A percentile compares a stretch with the other conserved stretches of the same genome.
Evolutionary conservation across 2,797 vertebrate species (phyloP).

Genomic region (Astyanax mexicanus): DNA sequence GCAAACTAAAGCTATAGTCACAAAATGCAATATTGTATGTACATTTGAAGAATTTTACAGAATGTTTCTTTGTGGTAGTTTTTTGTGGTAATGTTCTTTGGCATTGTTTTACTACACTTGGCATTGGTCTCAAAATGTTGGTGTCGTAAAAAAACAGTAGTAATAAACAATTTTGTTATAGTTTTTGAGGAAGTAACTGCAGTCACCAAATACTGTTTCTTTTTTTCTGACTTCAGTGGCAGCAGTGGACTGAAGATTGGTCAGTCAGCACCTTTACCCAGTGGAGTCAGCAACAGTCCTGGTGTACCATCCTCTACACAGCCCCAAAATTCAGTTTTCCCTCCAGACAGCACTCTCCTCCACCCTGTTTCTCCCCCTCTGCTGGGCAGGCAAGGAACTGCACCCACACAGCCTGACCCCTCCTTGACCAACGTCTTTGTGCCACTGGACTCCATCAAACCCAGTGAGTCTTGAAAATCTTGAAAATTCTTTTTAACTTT

Average conservation of each 20-base stretch:
- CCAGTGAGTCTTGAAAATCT: conserved; percentile 84
- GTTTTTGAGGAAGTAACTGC: background rate
- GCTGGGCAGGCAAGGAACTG: conserved; percentile 76
- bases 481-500: too few species aligned
- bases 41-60: too few species aligned
- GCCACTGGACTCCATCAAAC: conserved; percentile 89
- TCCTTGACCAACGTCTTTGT: conserved; percentile 88
- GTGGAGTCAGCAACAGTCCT: conserved; percentile 49
- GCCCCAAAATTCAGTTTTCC: conserved; percentile 28
- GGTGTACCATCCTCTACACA: conserved; percentile 38
- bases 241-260: conserved; percentile 61
- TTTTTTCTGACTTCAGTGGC: conserved; percentile 68
- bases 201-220: background rate
- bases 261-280: conserved; percentile 43
- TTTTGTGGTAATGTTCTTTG: too few species aligned
- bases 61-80: too few species aligned
- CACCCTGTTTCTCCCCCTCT: conserved; percentile 75
- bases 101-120: too few species aligned
- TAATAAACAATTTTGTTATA: too few species aligned
- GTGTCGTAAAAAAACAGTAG: too few species aligned
- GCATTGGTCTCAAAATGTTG: too few species aligned
- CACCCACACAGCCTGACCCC: conserved; percentile 72
- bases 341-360: conserved; percentile 83
- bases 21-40: too few species aligned
- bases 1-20: too few species aligned